Evolutionary conservation across 2,113 vertebrate species (phyloP), one percentile per base, ranked within the genome.

Genomic region (Ictalurus punctatus): DNA sequence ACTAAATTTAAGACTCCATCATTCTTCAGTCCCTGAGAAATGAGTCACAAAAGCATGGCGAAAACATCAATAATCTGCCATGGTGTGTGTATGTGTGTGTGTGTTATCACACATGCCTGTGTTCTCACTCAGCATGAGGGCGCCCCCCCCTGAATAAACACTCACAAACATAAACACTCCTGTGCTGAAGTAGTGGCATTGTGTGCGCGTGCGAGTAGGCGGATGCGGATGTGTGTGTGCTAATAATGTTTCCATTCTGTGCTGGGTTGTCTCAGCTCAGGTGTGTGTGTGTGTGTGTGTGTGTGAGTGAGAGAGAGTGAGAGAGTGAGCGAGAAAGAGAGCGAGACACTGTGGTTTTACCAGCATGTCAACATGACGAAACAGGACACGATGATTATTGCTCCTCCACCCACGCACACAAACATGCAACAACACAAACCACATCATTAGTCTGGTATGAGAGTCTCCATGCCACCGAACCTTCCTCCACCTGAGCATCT

Each of bases 381-480:
- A 92, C 89, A 83, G 92, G 91, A 89, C 87, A 86, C 7, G 54
- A 81, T 61, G 84, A 78, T 80, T 81, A 74, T 84, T 14, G 37
- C 2, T 86, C 71, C 92, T 91, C 92, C 12, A 84, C 83, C 83
- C 83, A 82, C 92, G 9, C 74, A 52, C 61, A 85, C 74, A 89
- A 89, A 85, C 88, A 85, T 65, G 63, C 88, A 89, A 69, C 76
- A 89, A 89, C 83, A 85, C 88, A 85, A 85, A 91, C 91, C 91
- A 91, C 89, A 40, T 95, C 94, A 95, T 92, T 93, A 94, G 92
- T 4, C 1, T 59, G 89, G 44, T 90, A 89, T 90, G 93, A 92
- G 83, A 89, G 83, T 90, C 90, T 87, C 69, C 92, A 90, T 83
- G 93, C 91, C 84, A 89, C 92, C 92, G 92, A 86, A 84, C 94